Percentiles rank a stretch among this genome's conserved stretches.
phyloP scores from a whole-genome alignment of 2,797 vertebrate genomes.

The Alosa sapidissima region DNA sequence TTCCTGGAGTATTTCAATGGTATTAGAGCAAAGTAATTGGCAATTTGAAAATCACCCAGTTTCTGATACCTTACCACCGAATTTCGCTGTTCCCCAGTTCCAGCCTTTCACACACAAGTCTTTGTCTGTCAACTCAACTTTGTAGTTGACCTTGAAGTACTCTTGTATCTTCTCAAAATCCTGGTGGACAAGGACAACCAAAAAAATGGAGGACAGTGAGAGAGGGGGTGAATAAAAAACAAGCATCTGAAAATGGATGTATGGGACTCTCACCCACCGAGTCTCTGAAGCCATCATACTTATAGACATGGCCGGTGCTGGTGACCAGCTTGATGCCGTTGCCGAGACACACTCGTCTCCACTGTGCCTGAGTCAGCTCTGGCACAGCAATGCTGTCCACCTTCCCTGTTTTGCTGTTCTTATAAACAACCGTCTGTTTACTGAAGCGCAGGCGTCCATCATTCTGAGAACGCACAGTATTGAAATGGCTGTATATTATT shows the following conservation, averaged over 20 bases:
- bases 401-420: slow-evolving; percentile 94
- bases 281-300: slow-evolving; percentile 95
- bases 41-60: neutral
- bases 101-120: slow-evolving; percentile 96
- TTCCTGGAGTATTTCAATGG: too few species aligned
- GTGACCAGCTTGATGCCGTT: slow-evolving; percentile 90
- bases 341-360: slow-evolving; percentile 92
- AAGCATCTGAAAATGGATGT: neutral
- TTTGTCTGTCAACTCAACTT: slow-evolving; percentile 88
- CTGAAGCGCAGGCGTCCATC: slow-evolving; percentile 91
- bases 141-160: slow-evolving; percentile 93
- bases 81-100: slow-evolving; percentile 98
- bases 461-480: slow-evolving; percentile 71
- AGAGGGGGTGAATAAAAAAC: neutral
- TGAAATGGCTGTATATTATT: neutral
- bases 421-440: slow-evolving; percentile 92
- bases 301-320: slow-evolving; percentile 86
- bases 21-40: too few species aligned
- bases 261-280: slow-evolving; percentile 75
- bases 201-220: neutral
- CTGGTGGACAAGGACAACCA: slow-evolving; percentile 59
- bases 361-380: slow-evolving; percentile 84
- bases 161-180: slow-evolving; percentile 94
- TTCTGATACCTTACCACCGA: slow-evolving; percentile 79
- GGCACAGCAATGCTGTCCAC: slow-evolving; percentile 89